Conservation (phyloP, 2,888 invertebrate species). For the Leptinotarsa tumamoca region DNA sequence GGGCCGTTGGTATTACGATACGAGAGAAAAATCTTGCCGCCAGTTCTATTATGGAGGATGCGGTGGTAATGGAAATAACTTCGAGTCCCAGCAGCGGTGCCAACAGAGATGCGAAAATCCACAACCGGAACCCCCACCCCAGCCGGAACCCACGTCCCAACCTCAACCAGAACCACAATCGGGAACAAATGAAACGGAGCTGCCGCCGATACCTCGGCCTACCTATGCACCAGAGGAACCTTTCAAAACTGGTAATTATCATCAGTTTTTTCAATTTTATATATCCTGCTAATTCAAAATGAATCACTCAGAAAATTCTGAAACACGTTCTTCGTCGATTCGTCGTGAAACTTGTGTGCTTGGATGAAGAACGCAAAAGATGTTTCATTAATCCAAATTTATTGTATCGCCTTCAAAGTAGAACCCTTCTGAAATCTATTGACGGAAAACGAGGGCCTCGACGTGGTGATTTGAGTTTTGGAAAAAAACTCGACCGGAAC, state of each 20-base stretch:
- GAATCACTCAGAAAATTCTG: too few species aligned
- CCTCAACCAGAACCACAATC: conserved; percentile 48
- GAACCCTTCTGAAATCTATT: too few species aligned
- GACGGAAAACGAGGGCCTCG: too few species aligned
- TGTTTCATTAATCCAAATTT: too few species aligned
- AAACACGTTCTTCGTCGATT: too few species aligned
- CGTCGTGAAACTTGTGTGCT: too few species aligned
- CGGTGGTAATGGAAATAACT: conserved; percentile 92
- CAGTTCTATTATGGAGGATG: conserved; percentile 93
- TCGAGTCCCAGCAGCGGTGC: conserved; percentile 77
- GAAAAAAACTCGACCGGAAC: too few species aligned
- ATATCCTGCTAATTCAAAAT: background rate
- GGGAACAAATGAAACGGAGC: conserved; percentile 37
- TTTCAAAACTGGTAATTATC: conserved; percentile 3
- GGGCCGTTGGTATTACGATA: conserved; percentile 86
- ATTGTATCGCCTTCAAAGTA: too few species aligned
- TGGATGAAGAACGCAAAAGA: too few species aligned
- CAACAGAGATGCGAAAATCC: conserved; percentile 72
- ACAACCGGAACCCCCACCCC: conserved; percentile 41
- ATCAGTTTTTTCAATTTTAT: background rate
- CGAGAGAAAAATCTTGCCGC: conserved; percentile 77
- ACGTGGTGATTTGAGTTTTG: too few species aligned
- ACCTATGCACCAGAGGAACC: background rate
- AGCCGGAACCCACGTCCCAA: conserved; percentile 22
- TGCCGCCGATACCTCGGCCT: background rate